Base-by-base conservation (phyloP, 2,797 vertebrate species). In the Cossypha caffra region DNA sequence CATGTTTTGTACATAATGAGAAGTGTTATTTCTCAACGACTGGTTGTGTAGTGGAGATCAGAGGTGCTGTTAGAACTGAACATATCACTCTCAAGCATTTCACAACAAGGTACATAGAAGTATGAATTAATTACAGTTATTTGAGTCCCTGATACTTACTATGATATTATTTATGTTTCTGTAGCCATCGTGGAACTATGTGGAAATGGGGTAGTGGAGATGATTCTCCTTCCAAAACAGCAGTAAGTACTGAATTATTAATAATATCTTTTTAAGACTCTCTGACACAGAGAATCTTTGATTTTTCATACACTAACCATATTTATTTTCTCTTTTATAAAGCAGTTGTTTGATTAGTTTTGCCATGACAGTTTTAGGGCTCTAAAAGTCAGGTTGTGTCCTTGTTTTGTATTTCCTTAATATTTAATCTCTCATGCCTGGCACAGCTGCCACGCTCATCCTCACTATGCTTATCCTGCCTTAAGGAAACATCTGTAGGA, bases 141-240 rank as follows among this genome's bases (percentile, higher is more conserved):
- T 42, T 33, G 52, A 48, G 38, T 54, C 31, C 29, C 23, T 86
- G 43, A 20, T 43, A 51, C 8, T 91, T 63, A 93, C 38, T 23
- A 20, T 59, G 54, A 4, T 84, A 16, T 88, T 90, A 31, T 82
- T 89, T 94, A 10, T 86, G 42, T 91, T 96, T 90, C 61, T 4
- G 5, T 64, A 96, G 97, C 79, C 78, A 20, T 75, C 16, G 33
- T 86, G 80, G 80, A 95, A 97, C 91, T 98, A 99, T 99, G 99
- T 98, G 99, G 98, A 99, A 98, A 96, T 99, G 99, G 99, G 98
- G 98, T 84, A 98, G 98, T 15, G 97, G 97, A 59, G 98, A 99
- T n/a, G 98, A 98, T 95, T 98, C 98, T 48, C 97, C 97, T 93
- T 94, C 98, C 43, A 96, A 98, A 84, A 94, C 97, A 55, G 96